Evolutionary conservation across 1,140 invertebrate species (phyloP).

Genomic region (Drosophila quadrilineata): DNA sequence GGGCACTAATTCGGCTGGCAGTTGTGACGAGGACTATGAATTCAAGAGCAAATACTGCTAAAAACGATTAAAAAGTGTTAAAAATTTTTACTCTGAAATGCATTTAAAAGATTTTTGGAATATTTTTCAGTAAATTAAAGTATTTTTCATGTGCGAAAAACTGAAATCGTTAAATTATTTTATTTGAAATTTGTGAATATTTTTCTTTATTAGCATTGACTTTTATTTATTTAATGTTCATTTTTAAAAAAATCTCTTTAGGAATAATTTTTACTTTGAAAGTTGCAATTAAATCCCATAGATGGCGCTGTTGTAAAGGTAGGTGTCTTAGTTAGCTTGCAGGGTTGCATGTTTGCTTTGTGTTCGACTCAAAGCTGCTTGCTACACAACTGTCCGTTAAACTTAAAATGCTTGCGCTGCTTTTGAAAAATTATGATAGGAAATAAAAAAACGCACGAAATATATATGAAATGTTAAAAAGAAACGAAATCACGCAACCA

Average conservation of each 20-base stretch:
- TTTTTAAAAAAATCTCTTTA: not conserved
- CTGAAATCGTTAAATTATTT: not conserved
- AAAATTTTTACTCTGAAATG: not conserved
- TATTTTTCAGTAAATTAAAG: not conserved
- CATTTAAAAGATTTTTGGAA: slow-evolving; percentile 14
- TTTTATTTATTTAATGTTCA: not conserved
- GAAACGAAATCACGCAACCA: slow-evolving; percentile 25
- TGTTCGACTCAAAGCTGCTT: not conserved
- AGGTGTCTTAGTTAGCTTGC: not conserved
- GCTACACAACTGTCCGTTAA: not conserved
- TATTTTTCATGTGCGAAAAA: not conserved
- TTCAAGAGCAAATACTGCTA: slow-evolving; percentile 68
- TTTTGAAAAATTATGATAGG: slow-evolving; percentile 12
- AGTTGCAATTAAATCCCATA: not conserved
- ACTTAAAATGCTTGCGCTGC: not conserved
- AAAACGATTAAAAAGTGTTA: not conserved
- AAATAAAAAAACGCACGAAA: too few relatives aligned
- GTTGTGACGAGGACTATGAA: slow-evolving; percentile 64
- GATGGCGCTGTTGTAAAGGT: not conserved
- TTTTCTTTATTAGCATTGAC: not conserved
- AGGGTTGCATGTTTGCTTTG: not conserved
- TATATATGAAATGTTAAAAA: too few relatives aligned
- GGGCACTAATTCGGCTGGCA: slow-evolving; percentile 41
- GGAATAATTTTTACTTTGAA: not conserved
- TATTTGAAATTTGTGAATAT: not conserved